Conservation (phyloP, 1,140 invertebrate genomes). For the Cydia strobilella region DNA sequence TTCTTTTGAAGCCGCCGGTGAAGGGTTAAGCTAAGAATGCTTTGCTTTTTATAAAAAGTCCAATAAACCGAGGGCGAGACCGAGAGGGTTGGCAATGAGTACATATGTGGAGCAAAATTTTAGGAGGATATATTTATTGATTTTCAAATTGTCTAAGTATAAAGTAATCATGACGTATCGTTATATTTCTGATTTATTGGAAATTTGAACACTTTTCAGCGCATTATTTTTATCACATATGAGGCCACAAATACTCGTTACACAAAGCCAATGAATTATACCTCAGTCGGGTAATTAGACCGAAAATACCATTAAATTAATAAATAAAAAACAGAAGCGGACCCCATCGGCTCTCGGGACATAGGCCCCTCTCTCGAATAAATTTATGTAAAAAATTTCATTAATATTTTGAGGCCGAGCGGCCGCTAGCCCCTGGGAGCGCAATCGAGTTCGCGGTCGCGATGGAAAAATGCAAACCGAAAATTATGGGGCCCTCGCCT, state of each 20-base stretch:
- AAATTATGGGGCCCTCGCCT: conserved; percentile 77
- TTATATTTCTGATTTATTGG: neutral
- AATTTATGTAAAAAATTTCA: conserved; percentile 81
- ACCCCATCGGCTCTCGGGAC: conserved; percentile 61
- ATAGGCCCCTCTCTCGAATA: conserved; percentile 75
- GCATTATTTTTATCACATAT: conserved; percentile 49
- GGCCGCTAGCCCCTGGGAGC: conserved; percentile 75
- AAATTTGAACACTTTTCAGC: neutral
- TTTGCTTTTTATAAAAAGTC: conserved; percentile 78
- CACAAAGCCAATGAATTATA: conserved; percentile 75
- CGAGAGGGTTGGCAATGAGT: conserved; percentile 41
- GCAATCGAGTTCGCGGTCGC: conserved; percentile 76
- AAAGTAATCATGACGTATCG: neutral
- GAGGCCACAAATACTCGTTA: conserved; percentile 65
- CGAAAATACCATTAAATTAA: conserved; percentile 80
- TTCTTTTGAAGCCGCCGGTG: conserved; percentile 77
- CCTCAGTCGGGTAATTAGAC: conserved; percentile 77
- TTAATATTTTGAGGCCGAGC: conserved; percentile 78
- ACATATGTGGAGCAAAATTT: conserved; percentile 17
- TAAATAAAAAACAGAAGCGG: conserved; percentile 78
- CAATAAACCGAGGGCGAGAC: conserved; percentile 60
- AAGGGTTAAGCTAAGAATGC: conserved; percentile 81
- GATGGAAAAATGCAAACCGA: conserved; percentile 80
- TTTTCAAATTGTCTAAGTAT: neutral
- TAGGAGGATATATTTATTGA: neutral